phyloP scores from a whole-genome alignment of 2,888 invertebrate genomes.

The Lycophotia porphyrea region DNA sequence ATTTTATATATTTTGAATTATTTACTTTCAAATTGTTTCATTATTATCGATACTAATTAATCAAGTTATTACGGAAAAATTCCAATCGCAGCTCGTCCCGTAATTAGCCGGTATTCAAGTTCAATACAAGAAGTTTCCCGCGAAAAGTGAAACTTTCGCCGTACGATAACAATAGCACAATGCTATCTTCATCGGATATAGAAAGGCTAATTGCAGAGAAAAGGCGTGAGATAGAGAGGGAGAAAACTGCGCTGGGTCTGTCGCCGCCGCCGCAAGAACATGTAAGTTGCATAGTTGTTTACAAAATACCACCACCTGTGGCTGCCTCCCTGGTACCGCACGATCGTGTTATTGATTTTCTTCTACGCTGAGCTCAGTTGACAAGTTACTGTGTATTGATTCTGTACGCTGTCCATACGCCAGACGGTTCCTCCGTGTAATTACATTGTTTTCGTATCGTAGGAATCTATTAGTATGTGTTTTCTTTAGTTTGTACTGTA shows the following conservation, averaged over 20 bases:
- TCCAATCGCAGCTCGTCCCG: neutral
- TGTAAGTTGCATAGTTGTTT: constrained; percentile 58
- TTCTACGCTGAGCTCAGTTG: constrained; percentile 52
- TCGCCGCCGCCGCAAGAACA: constrained; percentile 59
- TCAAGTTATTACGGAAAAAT: neutral
- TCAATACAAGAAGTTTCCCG: constrained; percentile 67
- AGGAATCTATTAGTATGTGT: neutral
- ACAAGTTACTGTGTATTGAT: constrained; percentile 66
- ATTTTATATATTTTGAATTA: constrained; percentile 32
- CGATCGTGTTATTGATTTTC: constrained; percentile 72
- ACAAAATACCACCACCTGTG: constrained; percentile 71
- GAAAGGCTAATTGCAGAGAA: constrained; percentile 86
- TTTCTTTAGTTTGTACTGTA: neutral
- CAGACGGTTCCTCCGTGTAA: constrained; percentile 11
- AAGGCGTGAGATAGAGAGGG: constrained; percentile 85
- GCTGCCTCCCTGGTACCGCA: constrained; percentile 59
- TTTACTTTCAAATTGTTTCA: neutral
- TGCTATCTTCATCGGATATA: constrained; percentile 83
- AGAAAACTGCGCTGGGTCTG: constrained; percentile 82
- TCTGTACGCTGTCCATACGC: constrained; percentile 53
- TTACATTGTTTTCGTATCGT: constrained; percentile 7
- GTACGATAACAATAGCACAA: constrained; percentile 70
- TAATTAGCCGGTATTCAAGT: constrained; percentile 1
- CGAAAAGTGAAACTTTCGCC: constrained; percentile 71
- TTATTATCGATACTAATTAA: neutral